These are phyloP conservation scores for Periphyllus acericola DNA, from an alignment of 2,888 invertebrate genomes.

Conservation along the genomic window DNA sequence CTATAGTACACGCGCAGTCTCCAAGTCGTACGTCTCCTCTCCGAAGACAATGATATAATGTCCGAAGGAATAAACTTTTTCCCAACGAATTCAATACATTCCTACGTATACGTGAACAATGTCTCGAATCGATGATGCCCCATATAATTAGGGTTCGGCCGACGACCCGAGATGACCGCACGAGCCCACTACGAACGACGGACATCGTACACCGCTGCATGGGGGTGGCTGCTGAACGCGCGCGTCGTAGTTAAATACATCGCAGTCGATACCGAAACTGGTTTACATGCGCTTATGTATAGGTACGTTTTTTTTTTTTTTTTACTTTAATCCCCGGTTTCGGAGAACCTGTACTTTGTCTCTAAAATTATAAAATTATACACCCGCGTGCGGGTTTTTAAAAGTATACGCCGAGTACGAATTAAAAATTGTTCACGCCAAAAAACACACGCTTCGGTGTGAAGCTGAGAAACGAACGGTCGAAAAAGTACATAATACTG, in stretches of 20 bases:
- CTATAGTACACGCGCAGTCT: neutral
- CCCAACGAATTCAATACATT: neutral
- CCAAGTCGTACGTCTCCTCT: neutral
- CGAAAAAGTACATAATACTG: no score
- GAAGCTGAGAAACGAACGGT: no score
- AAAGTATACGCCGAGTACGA: neutral
- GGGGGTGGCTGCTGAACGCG: slow-evolving; percentile 6
- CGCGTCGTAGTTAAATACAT: neutral
- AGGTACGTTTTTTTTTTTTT: neutral
- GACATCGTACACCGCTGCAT: neutral
- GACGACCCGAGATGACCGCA: slow-evolving; percentile 15
- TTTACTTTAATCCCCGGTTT: neutral
- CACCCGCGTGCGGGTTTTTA: neutral
- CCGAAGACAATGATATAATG: neutral
- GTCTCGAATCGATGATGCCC: neutral
- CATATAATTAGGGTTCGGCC: slow-evolving; percentile 31
- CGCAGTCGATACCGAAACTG: neutral
- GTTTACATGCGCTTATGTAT: slow-evolving; percentile 11
- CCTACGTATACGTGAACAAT: neutral
- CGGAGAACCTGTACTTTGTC: neutral
- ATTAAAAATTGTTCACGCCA: neutral
- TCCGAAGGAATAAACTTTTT: neutral
- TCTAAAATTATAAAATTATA: neutral
- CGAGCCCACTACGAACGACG: slow-evolving; percentile 8
- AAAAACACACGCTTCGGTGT: neutral